These are phyloP conservation scores for Lasioglossum villosulum DNA, from an alignment of 2,888 invertebrate species.

Conservation along the genomic window DNA sequence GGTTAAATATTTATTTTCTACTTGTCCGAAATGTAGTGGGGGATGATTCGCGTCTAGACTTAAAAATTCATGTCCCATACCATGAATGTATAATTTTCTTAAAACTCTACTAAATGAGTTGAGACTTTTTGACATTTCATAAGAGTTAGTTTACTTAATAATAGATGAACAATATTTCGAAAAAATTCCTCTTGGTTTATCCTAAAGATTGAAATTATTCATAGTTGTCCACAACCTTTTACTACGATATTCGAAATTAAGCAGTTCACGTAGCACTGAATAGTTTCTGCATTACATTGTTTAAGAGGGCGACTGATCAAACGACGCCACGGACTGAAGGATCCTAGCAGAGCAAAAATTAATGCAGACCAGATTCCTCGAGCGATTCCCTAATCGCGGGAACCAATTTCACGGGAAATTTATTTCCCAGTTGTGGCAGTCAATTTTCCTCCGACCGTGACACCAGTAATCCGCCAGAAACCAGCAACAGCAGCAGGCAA, in stretches of 20 bases:
- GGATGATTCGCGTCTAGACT: neutral
- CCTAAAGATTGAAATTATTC: too few relatives aligned
- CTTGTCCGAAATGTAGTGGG: neutral
- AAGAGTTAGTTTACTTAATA: neutral
- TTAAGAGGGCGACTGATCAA: neutral
- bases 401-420: conserved; percentile 44
- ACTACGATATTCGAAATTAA: neutral
- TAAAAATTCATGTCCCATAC: neutral
- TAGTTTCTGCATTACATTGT: too few relatives aligned
- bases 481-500: neutral
- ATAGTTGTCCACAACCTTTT: neutral
- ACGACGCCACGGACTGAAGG: neutral
- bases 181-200: too few relatives aligned
- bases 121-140: neutral
- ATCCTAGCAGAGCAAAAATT: neutral
- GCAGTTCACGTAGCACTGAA: neutral
- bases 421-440: conserved; percentile 26
- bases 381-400: neutral
- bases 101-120: neutral
- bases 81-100: too few relatives aligned
- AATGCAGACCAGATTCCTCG: neutral
- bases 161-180: too few relatives aligned
- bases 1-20: neutral
- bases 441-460: conserved; percentile 23
- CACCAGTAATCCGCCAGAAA: conserved; percentile 23